Conservation (phyloP, 1,140 invertebrate species). For the Scaptomyza pallida region DNA sequence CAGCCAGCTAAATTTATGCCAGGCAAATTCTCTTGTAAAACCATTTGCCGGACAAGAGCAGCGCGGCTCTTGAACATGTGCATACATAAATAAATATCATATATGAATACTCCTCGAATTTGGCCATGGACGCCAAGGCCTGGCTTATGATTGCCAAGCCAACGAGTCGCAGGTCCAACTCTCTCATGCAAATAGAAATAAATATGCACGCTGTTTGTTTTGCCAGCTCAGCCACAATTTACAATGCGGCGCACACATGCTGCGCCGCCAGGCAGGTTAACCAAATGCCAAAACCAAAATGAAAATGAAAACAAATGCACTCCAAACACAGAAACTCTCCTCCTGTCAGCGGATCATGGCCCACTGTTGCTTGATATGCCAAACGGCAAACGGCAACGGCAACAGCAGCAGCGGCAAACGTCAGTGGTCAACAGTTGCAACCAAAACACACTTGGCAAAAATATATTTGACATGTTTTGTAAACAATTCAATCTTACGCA, state of each 20-base stretch:
- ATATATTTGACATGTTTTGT: not conserved
- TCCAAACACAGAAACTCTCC: slow-evolving; percentile 47
- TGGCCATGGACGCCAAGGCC: slow-evolving; percentile 25
- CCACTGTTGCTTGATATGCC: slow-evolving; percentile 75
- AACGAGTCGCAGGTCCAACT: not conserved
- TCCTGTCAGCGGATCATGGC: slow-evolving; percentile 71
- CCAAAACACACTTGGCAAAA: slow-evolving; percentile 10
- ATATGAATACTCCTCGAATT: slow-evolving; percentile 38
- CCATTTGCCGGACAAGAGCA: slow-evolving; percentile 49
- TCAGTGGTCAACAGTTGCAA: slow-evolving; percentile 40
- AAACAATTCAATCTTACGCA: not conserved
- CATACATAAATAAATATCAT: slow-evolving; percentile 75
- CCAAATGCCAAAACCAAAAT: slow-evolving; percentile 42
- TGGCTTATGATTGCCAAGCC: slow-evolving; percentile 58
- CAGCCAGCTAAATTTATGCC: slow-evolving; percentile 46
- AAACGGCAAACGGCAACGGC: slow-evolving; percentile 38
- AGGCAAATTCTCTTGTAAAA: slow-evolving; percentile 56
- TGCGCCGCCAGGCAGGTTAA: slow-evolving; percentile 57
- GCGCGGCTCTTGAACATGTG: slow-evolving; percentile 18
- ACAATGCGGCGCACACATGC: slow-evolving; percentile 80
- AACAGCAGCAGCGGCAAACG: slow-evolving; percentile 5
- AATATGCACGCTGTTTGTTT: slow-evolving; percentile 75
- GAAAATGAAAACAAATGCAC: slow-evolving; percentile 80
- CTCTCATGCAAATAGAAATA: slow-evolving; percentile 62
- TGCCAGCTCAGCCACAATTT: slow-evolving; percentile 68